Evolutionary conservation across 2,797 vertebrate species (phyloP).

Genomic region (Emydoidea blandingii): DNA sequence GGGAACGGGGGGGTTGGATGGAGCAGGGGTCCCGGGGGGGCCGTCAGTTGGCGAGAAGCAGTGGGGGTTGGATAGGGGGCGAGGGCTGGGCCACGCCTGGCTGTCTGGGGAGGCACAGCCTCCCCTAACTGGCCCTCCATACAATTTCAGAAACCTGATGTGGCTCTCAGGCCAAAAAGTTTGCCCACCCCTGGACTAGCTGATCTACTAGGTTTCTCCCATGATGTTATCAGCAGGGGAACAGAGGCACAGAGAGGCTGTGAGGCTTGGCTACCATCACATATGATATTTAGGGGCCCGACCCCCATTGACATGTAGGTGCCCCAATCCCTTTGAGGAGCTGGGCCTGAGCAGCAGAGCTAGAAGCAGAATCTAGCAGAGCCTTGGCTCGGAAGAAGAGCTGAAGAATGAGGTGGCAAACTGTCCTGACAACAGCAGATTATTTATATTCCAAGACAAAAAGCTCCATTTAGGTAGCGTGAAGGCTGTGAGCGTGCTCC

Average conservation of each 20-base stretch:
- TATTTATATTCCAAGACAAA: slow-evolving; percentile 62
- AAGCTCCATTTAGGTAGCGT: slow-evolving; percentile 9
- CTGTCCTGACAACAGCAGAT: slow-evolving; percentile 70
- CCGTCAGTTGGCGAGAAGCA: too few relatives aligned
- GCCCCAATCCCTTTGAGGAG: not conserved
- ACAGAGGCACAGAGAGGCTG: not conserved
- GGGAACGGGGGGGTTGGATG: too few relatives aligned
- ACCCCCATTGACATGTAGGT: not conserved
- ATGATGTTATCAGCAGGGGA: slow-evolving; percentile 46
- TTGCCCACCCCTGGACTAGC: too few relatives aligned
- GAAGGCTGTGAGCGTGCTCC: not conserved
- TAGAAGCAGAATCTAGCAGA: not conserved
- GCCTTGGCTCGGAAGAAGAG: slow-evolving; percentile 43
- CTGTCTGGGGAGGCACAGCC: too few relatives aligned
- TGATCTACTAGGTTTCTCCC: too few relatives aligned
- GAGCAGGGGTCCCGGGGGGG: too few relatives aligned
- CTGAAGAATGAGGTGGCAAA: slow-evolving; percentile 60
- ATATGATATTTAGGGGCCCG: not conserved
- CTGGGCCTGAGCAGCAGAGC: slow-evolving; percentile 28
- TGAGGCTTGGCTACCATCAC: slow-evolving; percentile 68
- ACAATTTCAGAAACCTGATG: too few relatives aligned
- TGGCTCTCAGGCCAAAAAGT: too few relatives aligned
- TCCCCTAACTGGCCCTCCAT: too few relatives aligned
- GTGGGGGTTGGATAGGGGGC: too few relatives aligned
- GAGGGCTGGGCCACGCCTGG: too few relatives aligned